phyloP scores from a whole-genome alignment of 1,140 invertebrate species.

The Orius laevigatus region DNA sequence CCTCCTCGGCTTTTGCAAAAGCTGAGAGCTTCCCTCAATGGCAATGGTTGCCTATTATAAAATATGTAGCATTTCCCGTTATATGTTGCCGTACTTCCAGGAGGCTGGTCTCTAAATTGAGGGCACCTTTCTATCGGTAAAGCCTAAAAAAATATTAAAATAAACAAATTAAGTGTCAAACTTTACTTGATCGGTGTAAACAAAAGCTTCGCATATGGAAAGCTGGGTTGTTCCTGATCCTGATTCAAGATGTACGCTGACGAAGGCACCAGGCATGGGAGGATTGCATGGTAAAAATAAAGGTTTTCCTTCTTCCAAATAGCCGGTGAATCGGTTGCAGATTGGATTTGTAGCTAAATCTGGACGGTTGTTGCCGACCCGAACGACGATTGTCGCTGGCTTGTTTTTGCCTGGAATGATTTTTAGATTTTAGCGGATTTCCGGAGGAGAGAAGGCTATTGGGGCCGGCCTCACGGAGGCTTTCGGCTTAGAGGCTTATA shows the following conservation, averaged over 20 bases:
- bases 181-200: constrained; percentile 75
- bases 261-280: constrained; percentile 87
- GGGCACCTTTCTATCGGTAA: constrained; percentile 84
- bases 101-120: constrained; percentile 79
- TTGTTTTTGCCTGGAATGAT: constrained; percentile 36
- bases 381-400: constrained; percentile 71
- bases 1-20: constrained; percentile 69
- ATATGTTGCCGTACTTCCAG: constrained; percentile 81
- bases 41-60: constrained; percentile 72
- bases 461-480: too few relatives aligned
- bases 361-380: constrained; percentile 87
- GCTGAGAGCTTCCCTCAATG: constrained; percentile 59
- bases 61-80: constrained; percentile 94
- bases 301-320: constrained; percentile 75
- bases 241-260: constrained; percentile 73
- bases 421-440: not conserved
- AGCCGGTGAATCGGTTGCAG: constrained; percentile 76
- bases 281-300: constrained; percentile 85
- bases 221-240: constrained; percentile 47
- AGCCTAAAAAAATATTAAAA: constrained; percentile 33
- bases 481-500: too few relatives aligned
- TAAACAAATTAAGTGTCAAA: not conserved
- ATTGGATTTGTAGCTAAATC: constrained; percentile 84
- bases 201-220: constrained; percentile 89
- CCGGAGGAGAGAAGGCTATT: too few relatives aligned